Conservation (phyloP, 2,888 invertebrate genomes). For the Dioctria linearis region DNA sequence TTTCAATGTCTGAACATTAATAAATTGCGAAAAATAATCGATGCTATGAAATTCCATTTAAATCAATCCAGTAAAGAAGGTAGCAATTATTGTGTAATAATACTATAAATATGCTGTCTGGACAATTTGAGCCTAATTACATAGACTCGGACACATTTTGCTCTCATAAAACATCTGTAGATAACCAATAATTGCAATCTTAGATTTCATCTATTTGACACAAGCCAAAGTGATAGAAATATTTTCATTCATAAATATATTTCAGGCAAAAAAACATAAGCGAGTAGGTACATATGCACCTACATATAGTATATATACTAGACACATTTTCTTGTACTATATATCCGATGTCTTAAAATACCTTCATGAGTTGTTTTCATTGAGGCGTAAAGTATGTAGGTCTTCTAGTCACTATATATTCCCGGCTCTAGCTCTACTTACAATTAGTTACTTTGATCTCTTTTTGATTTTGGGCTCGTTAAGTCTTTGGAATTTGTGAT, state of each 20-base stretch:
- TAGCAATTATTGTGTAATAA: no score
- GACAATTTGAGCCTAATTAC: constrained; percentile 19
- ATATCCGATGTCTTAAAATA: constrained; percentile 40
- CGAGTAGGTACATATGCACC: no score
- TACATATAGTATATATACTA: constrained; percentile 4
- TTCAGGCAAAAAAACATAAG: not conserved
- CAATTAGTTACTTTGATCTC: constrained; percentile 24
- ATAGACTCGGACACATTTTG: not conserved
- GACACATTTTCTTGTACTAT: not conserved
- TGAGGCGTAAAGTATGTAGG: constrained; percentile 31
- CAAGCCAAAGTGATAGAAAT: not conserved
- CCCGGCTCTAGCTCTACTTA: not conserved
- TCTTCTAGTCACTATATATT: not conserved
- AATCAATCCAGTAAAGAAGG: constrained; percentile 3
- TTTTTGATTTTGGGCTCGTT: constrained; percentile 31
- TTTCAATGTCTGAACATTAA: constrained; percentile 49
- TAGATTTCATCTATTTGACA: not conserved
- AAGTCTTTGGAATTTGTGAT: constrained; percentile 30
- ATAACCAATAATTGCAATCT: no score
- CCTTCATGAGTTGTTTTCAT: constrained; percentile 40
- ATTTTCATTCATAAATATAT: constrained; percentile 51
- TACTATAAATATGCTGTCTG: not conserved
- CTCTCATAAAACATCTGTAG: no score
- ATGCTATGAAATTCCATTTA: constrained; percentile 6
- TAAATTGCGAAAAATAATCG: constrained; percentile 37